Conservation (phyloP, 2,797 vertebrate species). For the Microctenopoma lineatum region DNA sequence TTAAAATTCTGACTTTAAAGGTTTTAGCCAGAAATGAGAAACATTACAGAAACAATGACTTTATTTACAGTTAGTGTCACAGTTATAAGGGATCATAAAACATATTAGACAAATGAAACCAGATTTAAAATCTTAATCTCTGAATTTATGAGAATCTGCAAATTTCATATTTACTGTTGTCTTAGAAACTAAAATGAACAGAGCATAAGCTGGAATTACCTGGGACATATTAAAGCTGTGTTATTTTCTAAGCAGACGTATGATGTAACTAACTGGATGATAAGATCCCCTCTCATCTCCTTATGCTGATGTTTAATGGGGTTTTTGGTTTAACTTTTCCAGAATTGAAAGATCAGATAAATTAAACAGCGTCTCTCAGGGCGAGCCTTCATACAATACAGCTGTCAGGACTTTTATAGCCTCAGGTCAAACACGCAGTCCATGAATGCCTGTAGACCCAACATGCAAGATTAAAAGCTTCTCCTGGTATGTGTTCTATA, state of each 20-base stretch:
- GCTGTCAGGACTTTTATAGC: conserved; percentile 26
- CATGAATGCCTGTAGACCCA: conserved; percentile 30
- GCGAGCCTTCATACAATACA: conserved; percentile 37
- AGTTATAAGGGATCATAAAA: too few relatives aligned
- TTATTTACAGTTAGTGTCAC: not conserved
- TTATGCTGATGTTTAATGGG: not conserved
- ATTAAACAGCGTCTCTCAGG: conserved; percentile 38
- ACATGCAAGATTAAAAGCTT: conserved; percentile 48
- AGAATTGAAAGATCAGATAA: conserved; percentile 54
- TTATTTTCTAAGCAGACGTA: conserved; percentile 1
- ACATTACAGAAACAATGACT: not conserved
- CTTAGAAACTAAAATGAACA: too few relatives aligned
- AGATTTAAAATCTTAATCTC: not conserved
- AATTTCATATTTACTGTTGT: too few relatives aligned
- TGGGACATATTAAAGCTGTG: too few relatives aligned
- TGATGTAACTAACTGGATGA: conserved; percentile 31
- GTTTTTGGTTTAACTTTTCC: conserved; percentile 29
- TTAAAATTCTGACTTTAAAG: not conserved
- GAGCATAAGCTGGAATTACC: too few relatives aligned
- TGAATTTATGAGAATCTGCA: too few relatives aligned
- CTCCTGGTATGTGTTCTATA: not conserved
- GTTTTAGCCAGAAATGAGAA: not conserved
- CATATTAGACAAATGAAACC: not conserved
- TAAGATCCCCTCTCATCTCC: conserved; percentile 5
- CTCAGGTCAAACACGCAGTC: conserved; percentile 54